Base-by-base conservation (phyloP, 2,113 vertebrate species). In the Hippocampus abdominalis region DNA sequence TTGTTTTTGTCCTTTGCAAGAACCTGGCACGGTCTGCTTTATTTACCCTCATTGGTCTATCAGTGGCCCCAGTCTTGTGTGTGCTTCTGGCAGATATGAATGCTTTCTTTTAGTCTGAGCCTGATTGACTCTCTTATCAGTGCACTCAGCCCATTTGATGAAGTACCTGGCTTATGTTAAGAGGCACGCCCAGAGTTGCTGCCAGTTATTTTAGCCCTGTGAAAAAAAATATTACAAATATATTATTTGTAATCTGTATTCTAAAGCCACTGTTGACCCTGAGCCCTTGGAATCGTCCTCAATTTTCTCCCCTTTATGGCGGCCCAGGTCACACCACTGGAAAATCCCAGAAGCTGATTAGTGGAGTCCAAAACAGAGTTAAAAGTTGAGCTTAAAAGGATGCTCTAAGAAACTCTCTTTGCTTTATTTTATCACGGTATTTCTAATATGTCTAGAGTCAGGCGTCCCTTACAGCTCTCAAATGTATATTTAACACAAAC, bases 41-140 rank as follows among this genome's bases (percentile, higher is more conserved):
- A 70, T 71, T 61, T 51, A 21, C 42, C 68, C 21, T 71, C 60
- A 67, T 71, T 63, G 67, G 71, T 39, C 68, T 76, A 46, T 74
- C 73, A 72, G 81, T 67, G 69, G 68, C 77, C 63, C 39, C 73
- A 67, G 63, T 27, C 49, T 71, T 69, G 69, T 29, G 61, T 66
- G 57, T 72, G 79, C 64, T 78, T 63, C 71, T 75, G 76, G 66
- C 74, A 71, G 74, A 70, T 76, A 69, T 79, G 65, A 74, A 78
- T 84, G n/a, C 67, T 54, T 49, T 63, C 39, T 81, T 69, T 66
- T 48, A n/a, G 62, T 77, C 66, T 40, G 54, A 80, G 74, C 64
- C 64, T 27, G 68, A 53, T 48, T 49, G 46, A 16, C 16, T 49
- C 46, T 78, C 70, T 86, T 86, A 84, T 86, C 81, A 60, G 64